Conservation (phyloP, 2,113 vertebrate species). For the Bagarius yarrelli region DNA sequence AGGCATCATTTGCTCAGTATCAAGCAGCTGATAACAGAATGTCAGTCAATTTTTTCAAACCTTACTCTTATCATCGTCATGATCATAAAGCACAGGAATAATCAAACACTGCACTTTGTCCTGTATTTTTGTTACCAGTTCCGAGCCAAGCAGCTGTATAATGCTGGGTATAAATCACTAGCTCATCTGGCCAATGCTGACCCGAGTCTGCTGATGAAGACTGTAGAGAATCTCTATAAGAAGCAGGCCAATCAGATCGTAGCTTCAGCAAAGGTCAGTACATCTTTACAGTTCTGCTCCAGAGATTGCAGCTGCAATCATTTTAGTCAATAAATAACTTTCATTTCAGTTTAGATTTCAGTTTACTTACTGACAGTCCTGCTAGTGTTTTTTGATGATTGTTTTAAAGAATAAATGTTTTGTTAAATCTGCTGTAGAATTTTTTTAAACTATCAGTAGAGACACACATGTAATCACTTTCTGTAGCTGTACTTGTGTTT, state of each 20-base stretch:
- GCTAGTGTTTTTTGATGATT: too few species aligned
- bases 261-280: constrained; percentile 86
- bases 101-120: neutral
- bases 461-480: too few species aligned
- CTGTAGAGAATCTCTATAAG: constrained; percentile 78
- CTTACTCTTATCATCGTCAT: neutral
- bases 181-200: constrained; percentile 85
- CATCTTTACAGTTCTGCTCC: neutral
- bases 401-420: too few species aligned
- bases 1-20: too few species aligned
- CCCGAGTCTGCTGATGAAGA: constrained; percentile 73
- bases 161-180: constrained; percentile 83
- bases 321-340: neutral
- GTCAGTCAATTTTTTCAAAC: too few species aligned
- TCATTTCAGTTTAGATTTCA: neutral
- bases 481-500: too few species aligned
- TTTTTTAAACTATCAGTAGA: too few species aligned
- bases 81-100: neutral
- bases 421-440: too few species aligned
- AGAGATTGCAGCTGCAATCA: neutral
- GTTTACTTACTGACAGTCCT: neutral
- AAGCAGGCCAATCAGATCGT: constrained; percentile 85
- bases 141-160: constrained; percentile 89
- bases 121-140: constrained; percentile 68
- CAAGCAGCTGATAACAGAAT: too few species aligned